These are phyloP conservation scores for Athalia rosae DNA, from an alignment of 2,888 invertebrate species.

Conservation along the genomic window DNA sequence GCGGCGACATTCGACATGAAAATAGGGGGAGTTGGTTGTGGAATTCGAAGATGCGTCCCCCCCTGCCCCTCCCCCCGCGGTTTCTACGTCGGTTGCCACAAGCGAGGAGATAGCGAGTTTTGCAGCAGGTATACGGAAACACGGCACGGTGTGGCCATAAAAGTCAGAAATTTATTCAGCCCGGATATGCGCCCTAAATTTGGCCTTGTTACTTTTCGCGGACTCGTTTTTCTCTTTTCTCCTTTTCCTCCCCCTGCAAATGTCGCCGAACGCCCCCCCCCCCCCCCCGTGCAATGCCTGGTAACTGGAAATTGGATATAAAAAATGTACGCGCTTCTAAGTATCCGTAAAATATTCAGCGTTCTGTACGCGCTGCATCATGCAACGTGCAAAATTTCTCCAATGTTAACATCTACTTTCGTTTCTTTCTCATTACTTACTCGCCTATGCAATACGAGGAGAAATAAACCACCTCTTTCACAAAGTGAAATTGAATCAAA, in stretches of 20 bases:
- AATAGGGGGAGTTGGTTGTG: neutral
- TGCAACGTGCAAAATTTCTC: no score
- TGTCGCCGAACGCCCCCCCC: neutral
- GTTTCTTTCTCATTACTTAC: neutral
- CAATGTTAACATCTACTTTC: no score
- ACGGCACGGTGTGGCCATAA: neutral
- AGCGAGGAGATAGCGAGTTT: neutral
- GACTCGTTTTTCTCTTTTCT: neutral
- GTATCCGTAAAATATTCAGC: constrained; percentile 66
- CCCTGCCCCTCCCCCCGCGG: neutral
- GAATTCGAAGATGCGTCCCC: constrained; percentile 9
- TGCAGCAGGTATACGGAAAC: neutral
- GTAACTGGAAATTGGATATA: constrained; percentile 67
- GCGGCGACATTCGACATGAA: constrained; percentile 8
- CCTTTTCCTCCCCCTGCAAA: neutral
- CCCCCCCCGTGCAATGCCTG: neutral
- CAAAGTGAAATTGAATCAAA: no score
- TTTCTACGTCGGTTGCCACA: neutral
- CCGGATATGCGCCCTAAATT: constrained; percentile 22
- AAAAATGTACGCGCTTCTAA: constrained; percentile 67
- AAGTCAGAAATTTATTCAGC: constrained; percentile 16
- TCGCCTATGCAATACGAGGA: neutral
- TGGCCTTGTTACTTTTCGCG: constrained; percentile 18
- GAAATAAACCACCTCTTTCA: neutral
- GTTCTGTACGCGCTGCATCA: neutral